A percentile compares a stretch with the other conserved stretches of the same genome.
Evolutionary conservation across 2,797 vertebrate genomes (phyloP).

Genomic region (Hoplostethus mediterraneus): DNA sequence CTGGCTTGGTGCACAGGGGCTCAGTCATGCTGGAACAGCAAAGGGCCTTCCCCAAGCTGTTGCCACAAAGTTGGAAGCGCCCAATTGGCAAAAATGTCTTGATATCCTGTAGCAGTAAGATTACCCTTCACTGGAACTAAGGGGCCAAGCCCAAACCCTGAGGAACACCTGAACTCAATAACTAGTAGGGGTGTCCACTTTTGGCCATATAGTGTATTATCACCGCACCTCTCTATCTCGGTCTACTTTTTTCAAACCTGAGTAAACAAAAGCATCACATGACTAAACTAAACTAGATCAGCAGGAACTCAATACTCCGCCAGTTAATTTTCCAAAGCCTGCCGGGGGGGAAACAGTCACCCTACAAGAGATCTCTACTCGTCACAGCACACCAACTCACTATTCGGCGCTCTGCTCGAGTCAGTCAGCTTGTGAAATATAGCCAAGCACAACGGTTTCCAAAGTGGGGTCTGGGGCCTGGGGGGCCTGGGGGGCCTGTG

Average conservation of each 20-base stretch:
- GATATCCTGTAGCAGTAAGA: no score
- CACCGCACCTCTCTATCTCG: background rate
- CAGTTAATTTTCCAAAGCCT: background rate
- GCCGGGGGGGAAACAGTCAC: constrained; percentile 49
- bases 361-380: background rate
- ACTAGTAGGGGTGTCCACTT: no score
- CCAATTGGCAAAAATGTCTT: no score
- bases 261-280: constrained; percentile 20
- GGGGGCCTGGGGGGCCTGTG: background rate
- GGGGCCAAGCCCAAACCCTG: no score
- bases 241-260: constrained; percentile 2
- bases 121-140: no score
- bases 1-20: no score
- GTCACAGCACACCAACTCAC: background rate
- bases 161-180: no score
- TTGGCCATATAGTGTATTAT: no score
- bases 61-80: no score
- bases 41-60: no score
- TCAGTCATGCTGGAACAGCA: no score
- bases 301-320: constrained; percentile 24
- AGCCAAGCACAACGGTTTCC: background rate
- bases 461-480: background rate
- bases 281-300: constrained; percentile 63
- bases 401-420: background rate
- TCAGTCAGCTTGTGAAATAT: background rate